These are phyloP conservation scores for Branchipolynoe longqiensis DNA, from an alignment of 2,888 invertebrate genomes.

Conservation along the genomic window DNA sequence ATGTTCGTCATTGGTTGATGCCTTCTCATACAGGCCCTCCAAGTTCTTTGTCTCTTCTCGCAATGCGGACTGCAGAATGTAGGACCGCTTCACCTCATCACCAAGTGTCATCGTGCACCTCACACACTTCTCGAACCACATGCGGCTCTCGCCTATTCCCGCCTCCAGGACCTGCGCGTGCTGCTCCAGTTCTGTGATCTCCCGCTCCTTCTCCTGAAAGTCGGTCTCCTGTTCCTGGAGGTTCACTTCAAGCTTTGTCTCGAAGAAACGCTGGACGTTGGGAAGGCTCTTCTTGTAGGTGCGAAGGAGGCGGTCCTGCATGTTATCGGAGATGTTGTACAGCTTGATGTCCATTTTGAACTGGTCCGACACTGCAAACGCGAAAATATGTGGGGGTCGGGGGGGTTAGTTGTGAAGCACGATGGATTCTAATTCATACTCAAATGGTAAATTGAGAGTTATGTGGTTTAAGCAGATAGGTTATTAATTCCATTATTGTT, in stretches of 20 bases:
- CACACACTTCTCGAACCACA: not conserved
- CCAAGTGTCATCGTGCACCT: not conserved
- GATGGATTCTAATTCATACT: too few relatives aligned
- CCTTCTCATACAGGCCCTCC: constrained; percentile 15
- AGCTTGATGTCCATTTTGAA: constrained; percentile 46
- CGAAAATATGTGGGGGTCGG: too few relatives aligned
- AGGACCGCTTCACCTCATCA: not conserved
- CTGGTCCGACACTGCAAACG: constrained; percentile 25
- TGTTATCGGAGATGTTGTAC: constrained; percentile 6
- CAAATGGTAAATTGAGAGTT: too few relatives aligned
- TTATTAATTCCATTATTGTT: too few relatives aligned
- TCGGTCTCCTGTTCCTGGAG: constrained; percentile 42
- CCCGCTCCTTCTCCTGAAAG: constrained; percentile 49
- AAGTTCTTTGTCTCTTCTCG: constrained; percentile 29
- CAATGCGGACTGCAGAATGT: not conserved
- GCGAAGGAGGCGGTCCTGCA: not conserved
- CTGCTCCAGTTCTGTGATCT: constrained; percentile 23
- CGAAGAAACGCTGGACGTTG: constrained; percentile 46
- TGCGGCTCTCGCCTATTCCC: not conserved
- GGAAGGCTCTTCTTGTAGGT: constrained; percentile 42
- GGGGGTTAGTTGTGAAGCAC: too few relatives aligned
- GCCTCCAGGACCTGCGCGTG: not conserved
- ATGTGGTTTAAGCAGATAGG: too few relatives aligned
- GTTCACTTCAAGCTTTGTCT: constrained; percentile 46
- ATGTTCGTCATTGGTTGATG: constrained; percentile 15